phyloP scores from a whole-genome alignment of 2,113 vertebrate genomes.

The Chiloscyllium plagiosum region DNA sequence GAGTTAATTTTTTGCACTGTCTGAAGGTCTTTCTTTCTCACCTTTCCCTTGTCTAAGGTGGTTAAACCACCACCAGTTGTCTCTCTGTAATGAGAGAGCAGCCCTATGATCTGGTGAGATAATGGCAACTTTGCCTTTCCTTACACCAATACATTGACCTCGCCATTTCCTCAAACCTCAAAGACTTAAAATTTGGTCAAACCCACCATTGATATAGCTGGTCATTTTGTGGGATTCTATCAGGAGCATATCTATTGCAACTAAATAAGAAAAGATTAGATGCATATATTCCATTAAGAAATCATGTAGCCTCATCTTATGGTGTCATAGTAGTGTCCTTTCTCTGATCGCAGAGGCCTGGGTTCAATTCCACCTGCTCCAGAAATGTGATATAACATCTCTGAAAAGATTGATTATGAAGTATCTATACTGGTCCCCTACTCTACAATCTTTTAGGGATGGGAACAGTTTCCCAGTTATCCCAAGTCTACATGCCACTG shows the following conservation, averaged over 20 bases:
- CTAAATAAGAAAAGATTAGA: not conserved
- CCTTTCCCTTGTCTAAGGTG: no score
- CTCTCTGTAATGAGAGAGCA: no score
- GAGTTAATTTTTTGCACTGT: no score
- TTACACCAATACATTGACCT: not conserved
- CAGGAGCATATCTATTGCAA: not conserved
- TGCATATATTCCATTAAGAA: not conserved
- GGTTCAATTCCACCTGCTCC: no score
- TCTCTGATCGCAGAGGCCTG: no score
- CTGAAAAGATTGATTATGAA: no score
- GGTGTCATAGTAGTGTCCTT: no score
- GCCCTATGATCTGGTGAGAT: no score
- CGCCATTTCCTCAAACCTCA: not conserved
- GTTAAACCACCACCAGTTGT: no score
- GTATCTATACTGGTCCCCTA: not conserved
- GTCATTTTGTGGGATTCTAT: not conserved
- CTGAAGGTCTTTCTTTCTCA: no score
- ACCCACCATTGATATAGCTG: not conserved
- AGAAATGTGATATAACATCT: no score
- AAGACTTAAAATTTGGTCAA: not conserved
- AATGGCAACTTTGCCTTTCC: no score
- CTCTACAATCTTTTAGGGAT: not conserved
- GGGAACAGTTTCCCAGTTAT: not conserved
- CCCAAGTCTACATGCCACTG: not conserved
- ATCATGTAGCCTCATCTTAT: not conserved